Base-by-base conservation (phyloP, 2,113 vertebrate species). In the Poecile atricapillus region DNA sequence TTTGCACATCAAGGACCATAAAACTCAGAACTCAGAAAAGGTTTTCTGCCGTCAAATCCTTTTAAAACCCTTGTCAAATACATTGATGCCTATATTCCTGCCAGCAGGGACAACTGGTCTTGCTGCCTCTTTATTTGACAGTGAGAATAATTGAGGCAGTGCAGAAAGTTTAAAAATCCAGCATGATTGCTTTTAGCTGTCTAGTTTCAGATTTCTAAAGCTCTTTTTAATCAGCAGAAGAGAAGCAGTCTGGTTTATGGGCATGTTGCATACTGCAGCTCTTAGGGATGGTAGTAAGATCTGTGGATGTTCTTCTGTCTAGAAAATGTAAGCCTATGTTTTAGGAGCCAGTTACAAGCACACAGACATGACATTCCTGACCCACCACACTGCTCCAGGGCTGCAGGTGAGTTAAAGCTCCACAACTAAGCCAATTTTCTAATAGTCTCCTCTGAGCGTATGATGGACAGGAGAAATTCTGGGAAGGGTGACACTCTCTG, bases 71-170 rank as follows among this genome's bases (percentile, higher is more conserved):
- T 92, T 93, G 92, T 93, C 85, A 95, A 94, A 90, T 49, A 91
- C 79, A 89, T 16, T 70, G 71, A 89, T 93, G 90, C 80, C 90
- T 75, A 92, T 92, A 90, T 81, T 95, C 64, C 85, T 96, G 92
- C 93, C 88, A 93, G 88, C 69, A 94, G 96, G 93, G 93, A 93
- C 92, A 96, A 88, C 90, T 94, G 92, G 93, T 95, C 90, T 96
- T 87, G 76, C 90, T 39, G 62, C 70, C 83, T 94, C 83, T 94
- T 95, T 94, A 84, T 95, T 87, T 93, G 80, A 86, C 90, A 95
- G 85, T 74, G 76, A 90, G 83, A 95, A 94, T 96, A 94, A 96
- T 71, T 52, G 93, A 94, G 88, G 93, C 90, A 95, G 90, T 2
- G 1, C 69, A 83, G 90, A 94, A 95, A 91, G 88, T 96, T 97